Evolutionary conservation across 2,113 vertebrate genomes (phyloP), one percentile per base, ranked within the genome.

Genomic region (Catharus bicknelli): DNA sequence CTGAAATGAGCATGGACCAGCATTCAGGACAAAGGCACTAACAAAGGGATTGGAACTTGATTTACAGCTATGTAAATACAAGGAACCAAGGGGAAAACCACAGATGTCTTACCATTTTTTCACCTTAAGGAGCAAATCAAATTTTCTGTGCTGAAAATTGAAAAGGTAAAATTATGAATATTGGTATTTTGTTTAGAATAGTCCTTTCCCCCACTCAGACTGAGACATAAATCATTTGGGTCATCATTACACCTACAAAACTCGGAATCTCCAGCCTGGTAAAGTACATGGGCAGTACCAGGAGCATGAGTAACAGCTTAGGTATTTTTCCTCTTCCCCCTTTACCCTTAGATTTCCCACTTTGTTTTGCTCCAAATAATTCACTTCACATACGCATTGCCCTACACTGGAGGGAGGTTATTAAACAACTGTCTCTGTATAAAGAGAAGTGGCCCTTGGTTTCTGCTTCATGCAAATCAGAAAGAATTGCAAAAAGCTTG

Each of bases 51-150:
- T 58, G 26, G 29, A 84, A 83, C 16, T 73, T 36, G 6, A 54
- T 2, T 82, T 32, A 40, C n/a, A 82, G 7, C 22, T 58, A 38
- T 17, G 8, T 22, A 55, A 73, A 89, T 73, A 34, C 42, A 83
- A 73, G 58, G 13, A 93, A 68, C 5, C 0, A 5, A 55, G 29
- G 19, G 10, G 9, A 38, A 83, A 80, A 63, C 6, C 14, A 43
- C 2, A 47, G 21, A 22, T 17, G 13, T 59, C 93, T 97, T 98
- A 98, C 98, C 98, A 97, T 75, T 96, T 84, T 67, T 95, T 95
- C 64, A 97, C 73, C 82, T 95, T 98, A 32, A 98, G 86, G 36
- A 83, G 93, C 57, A 98, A 94, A 82, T 98, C 97, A 92, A 96
- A 95, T 85, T 96, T 96, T 90, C 94, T 94, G 32, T 86, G 89